These are phyloP conservation scores for Acrobasis repandana DNA, from an alignment of 2,888 invertebrate genomes.

Conservation along the genomic window DNA sequence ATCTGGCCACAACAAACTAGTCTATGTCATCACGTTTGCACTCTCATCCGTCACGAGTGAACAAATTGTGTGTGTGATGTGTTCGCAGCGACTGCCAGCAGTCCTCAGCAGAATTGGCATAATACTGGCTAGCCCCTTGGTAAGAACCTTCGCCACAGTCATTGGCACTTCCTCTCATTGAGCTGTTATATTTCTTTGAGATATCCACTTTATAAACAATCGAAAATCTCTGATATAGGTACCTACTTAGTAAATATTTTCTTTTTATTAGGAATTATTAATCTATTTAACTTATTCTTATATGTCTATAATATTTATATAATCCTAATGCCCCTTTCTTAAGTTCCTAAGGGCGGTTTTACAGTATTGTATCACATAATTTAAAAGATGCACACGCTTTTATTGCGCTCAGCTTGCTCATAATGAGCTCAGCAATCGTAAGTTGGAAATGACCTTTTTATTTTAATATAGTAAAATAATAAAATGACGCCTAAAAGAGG, in stretches of 20 bases:
- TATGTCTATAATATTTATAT: no score
- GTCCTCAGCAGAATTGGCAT: slow-evolving; percentile 98
- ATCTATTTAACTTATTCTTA: no score
- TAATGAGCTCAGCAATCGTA: no score
- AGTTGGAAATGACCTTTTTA: no score
- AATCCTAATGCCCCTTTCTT: no score
- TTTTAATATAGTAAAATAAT: no score
- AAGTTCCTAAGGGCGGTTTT: no score
- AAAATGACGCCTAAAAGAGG: no score
- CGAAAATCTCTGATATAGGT: not conserved
- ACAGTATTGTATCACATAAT: no score
- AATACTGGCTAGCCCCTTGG: slow-evolving; percentile 97
- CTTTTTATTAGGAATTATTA: no score
- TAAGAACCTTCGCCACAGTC: slow-evolving; percentile 86
- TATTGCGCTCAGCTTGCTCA: no score
- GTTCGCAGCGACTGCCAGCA: slow-evolving; percentile 96
- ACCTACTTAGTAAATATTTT: not conserved
- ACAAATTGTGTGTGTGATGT: slow-evolving; percentile 85
- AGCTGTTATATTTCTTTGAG: slow-evolving; percentile 64
- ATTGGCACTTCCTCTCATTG: slow-evolving; percentile 75
- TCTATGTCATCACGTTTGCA: slow-evolving; percentile 72
- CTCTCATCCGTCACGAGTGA: slow-evolving; percentile 80
- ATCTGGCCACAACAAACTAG: slow-evolving; percentile 76
- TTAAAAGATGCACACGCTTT: no score
- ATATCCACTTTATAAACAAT: slow-evolving; percentile 20